Conservation (phyloP, 2,888 invertebrate genomes). For the Ichneumon xanthorius region DNA sequence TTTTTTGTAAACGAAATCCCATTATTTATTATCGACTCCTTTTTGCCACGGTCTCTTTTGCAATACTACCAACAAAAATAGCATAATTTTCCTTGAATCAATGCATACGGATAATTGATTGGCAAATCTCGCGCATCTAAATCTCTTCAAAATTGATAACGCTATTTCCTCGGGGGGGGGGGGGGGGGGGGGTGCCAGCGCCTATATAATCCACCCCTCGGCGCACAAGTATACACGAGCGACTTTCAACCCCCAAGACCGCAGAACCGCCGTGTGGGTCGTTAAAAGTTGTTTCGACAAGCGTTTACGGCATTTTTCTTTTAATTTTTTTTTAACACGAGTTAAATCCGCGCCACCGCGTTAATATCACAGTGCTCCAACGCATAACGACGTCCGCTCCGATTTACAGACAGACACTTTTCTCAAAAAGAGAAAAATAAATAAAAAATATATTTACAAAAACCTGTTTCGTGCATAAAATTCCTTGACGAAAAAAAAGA, state of each 20-base stretch:
- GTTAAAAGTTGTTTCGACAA: conserved; percentile 65
- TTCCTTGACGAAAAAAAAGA: no score
- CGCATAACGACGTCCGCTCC: not conserved
- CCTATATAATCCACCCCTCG: not conserved
- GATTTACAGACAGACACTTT: not conserved
- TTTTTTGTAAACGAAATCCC: no score
- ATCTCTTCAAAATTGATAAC: conserved; percentile 51
- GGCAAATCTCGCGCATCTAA: not conserved
- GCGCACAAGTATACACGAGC: conserved; percentile 44
- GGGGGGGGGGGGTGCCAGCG: not conserved
- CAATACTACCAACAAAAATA: conserved; percentile 25
- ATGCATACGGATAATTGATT: conserved; percentile 38
- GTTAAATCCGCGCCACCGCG: conserved; percentile 44
- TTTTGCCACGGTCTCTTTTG: no score
- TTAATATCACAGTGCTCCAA: conserved; percentile 24
- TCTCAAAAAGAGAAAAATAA: conserved; percentile 13
- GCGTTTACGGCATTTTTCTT: conserved; percentile 46
- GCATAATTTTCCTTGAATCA: not conserved
- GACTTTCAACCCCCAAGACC: conserved; percentile 51
- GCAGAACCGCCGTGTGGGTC: conserved; percentile 17
- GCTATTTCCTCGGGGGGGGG: conserved; percentile 12
- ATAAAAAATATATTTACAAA: not conserved
- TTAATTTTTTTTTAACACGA: conserved; percentile 29
- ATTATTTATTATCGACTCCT: no score
- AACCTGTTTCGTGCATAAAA: no score